Base-by-base conservation (phyloP, 2,113 vertebrate genomes). In the Psilopogon haemacephalus region DNA sequence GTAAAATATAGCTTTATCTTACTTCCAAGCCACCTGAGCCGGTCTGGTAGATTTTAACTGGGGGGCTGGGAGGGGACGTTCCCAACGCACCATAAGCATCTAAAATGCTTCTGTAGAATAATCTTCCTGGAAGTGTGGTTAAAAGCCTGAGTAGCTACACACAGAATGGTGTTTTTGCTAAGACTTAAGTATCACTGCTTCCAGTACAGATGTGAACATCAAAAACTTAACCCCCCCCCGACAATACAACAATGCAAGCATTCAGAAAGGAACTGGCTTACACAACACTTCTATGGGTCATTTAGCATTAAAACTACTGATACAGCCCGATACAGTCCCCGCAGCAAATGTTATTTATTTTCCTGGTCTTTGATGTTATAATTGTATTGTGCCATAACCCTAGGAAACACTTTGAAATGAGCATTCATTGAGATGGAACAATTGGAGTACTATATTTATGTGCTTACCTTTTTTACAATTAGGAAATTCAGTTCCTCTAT, bases 381-480 rank as follows among this genome's bases (percentile, higher is more conserved):
- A 46, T 6, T 54, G 19, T 42, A 52, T 44, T 89, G 67, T 86
- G 68, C 69, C 60, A 80, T 32, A 68, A 56, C 27, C 17, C 20
- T 48, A 76, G 37, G 38, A 89, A 87, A 63, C 14, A 38, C 11
- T 78, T 58, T 60, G 63, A 94, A 94, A 92, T 59, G 33, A 88
- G 18, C 63, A 91, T 75, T 93, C 58, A 90, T 4, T 65, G 62
- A 30, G 56, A 56, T 82, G 74, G 68, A 92, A 67, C 42, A 89
- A 65, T 23, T 33, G 52, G 40, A 82, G 24, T 77, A 56, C 46
- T 59, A 12, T 5, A 67, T 35, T 81, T 5, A 33, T 5, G 76
- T 73, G 60, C 95, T 96, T 92, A 96, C 92, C 92, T 94, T 86
- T 86, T 64, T 86, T 68, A 87, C 64, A 64, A 71, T 55, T 77